Percentiles rank a stretch among this genome's conserved stretches.
These are phyloP conservation scores for Orcinus orca DNA, from an alignment of 2,113 vertebrate genomes.

Conservation along the genomic window DNA sequence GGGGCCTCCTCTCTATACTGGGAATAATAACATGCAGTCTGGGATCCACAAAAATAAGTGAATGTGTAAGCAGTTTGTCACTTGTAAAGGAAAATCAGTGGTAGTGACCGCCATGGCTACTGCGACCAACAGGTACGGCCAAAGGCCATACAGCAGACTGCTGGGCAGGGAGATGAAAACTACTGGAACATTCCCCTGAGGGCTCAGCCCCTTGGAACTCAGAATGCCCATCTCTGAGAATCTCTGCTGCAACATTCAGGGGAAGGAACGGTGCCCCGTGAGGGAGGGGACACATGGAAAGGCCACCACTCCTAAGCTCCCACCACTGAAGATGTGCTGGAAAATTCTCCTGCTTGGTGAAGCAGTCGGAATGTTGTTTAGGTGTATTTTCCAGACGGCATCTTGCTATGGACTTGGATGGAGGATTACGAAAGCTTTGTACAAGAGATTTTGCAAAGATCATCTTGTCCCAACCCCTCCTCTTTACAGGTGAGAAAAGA, in stretches of 20 bases:
- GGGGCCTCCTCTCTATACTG: background rate
- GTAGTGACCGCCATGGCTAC: background rate
- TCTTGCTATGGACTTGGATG: background rate
- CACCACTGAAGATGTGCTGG: accelerated
- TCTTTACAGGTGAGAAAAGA: background rate
- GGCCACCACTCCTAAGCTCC: background rate
- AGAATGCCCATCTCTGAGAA: background rate
- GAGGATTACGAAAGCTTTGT: background rate
- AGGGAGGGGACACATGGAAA: background rate
- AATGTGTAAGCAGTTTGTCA: background rate
- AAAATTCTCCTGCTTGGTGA: background rate
- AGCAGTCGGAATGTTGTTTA: background rate
- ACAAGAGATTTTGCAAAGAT: background rate
- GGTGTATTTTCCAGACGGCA: conserved; percentile 47
- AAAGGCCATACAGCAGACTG: background rate
- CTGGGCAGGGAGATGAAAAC: background rate
- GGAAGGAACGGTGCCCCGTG: too few relatives aligned
- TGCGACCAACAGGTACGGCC: background rate
- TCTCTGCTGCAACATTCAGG: background rate
- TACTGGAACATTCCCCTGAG: background rate
- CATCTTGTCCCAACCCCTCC: background rate
- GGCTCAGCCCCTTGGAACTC: background rate
- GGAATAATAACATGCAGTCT: background rate
- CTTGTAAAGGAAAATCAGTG: background rate
- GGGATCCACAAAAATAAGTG: background rate